Evolutionary conservation across 2,888 invertebrate species (phyloP).

Genomic region (Chrysomela aeneicollis): DNA sequence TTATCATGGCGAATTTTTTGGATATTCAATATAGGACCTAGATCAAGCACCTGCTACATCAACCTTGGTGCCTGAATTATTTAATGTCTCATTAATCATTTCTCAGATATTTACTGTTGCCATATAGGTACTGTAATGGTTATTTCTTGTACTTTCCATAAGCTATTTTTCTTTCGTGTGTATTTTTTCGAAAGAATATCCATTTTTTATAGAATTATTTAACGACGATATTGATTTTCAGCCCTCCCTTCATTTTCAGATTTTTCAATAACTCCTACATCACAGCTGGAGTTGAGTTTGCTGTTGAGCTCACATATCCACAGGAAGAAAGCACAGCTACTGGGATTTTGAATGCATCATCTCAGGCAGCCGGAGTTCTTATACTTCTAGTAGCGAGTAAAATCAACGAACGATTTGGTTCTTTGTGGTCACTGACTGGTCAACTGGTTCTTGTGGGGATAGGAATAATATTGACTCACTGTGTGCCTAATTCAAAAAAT

Average conservation of each 20-base stretch:
- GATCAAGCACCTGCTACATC: no score
- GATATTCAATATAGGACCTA: no score
- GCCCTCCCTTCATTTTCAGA: slow-evolving; percentile 27
- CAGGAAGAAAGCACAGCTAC: slow-evolving; percentile 44
- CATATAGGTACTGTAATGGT: no score
- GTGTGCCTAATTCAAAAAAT: background rate
- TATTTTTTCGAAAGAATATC: no score
- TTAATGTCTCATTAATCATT: no score
- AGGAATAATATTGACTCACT: background rate
- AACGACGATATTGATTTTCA: no score
- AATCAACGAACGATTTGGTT: background rate
- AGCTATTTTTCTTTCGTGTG: no score
- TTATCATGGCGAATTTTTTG: no score
- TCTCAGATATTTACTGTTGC: no score
- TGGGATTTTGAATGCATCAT: slow-evolving; percentile 35
- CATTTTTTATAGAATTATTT: no score
- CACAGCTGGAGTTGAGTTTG: slow-evolving; percentile 44
- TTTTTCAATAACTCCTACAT: slow-evolving; percentile 43
- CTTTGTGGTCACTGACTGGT: background rate
- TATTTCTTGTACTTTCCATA: no score
- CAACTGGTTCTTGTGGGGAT: background rate
- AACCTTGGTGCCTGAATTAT: no score
- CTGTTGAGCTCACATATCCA: slow-evolving; percentile 45
- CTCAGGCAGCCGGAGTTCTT: background rate
- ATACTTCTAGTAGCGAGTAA: background rate